These are phyloP conservation scores for Phengaris alcon DNA, from an alignment of 2,888 invertebrate genomes.

Conservation along the genomic window DNA sequence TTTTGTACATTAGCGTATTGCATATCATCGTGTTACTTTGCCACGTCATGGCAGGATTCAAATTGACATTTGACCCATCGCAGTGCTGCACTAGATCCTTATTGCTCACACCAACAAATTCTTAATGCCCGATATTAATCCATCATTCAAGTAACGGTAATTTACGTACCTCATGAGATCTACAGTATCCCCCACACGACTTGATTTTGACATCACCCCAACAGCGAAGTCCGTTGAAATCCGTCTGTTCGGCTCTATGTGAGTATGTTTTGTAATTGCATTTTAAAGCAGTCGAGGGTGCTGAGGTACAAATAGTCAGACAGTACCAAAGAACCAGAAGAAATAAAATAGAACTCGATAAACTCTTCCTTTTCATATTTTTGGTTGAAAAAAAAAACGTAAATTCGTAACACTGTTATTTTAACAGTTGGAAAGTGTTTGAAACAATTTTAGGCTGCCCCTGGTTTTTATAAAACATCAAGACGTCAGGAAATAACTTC, in stretches of 20 bases:
- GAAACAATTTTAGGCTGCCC: constrained; percentile 40
- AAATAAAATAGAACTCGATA: constrained; percentile 41
- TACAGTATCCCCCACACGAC: constrained; percentile 92
- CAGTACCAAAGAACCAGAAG: constrained; percentile 49
- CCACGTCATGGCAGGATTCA: no score
- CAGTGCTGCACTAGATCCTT: no score
- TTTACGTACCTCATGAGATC: constrained; percentile 86
- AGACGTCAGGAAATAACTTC: constrained; percentile 66
- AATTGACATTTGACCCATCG: no score
- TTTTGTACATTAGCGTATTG: no score
- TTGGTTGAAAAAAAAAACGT: background rate
- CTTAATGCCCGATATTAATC: no score
- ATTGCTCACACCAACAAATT: no score
- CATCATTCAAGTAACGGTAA: background rate
- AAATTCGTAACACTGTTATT: constrained; percentile 43
- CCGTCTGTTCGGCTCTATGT: constrained; percentile 68
- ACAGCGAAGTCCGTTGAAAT: constrained; percentile 84
- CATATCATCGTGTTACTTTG: no score
- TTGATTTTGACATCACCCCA: constrained; percentile 88
- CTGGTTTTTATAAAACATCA: constrained; percentile 61
- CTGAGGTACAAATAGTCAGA: constrained; percentile 45
- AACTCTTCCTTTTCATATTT: constrained; percentile 41
- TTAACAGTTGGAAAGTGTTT: constrained; percentile 44
- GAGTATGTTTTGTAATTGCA: constrained; percentile 60
- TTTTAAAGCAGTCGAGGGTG: constrained; percentile 46